Conservation (phyloP, 2,797 vertebrate species). For the Sorex maritimensis region DNA sequence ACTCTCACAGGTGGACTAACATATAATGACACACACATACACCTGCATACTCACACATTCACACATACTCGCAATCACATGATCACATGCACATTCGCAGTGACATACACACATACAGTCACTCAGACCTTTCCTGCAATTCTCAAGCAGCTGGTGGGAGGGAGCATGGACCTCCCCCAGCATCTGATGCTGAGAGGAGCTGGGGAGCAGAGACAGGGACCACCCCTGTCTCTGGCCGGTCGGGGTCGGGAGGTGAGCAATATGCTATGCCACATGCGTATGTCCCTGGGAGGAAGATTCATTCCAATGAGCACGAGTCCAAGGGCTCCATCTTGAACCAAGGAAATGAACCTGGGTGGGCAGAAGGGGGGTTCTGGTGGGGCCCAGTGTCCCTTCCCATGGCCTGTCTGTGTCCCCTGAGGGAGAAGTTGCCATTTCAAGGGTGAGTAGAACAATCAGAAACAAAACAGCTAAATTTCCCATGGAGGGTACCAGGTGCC, state of each 20-base stretch:
- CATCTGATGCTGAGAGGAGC: background rate
- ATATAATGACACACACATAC: no score
- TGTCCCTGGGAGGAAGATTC: background rate
- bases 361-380: no score
- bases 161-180: accelerated
- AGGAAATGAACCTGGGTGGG: background rate
- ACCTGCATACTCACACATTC: no score
- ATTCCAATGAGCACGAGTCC: background rate
- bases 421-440: background rate
- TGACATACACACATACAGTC: no score
- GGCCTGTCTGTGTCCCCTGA: background rate
- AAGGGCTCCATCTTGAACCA: background rate
- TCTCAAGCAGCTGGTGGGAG: background rate
- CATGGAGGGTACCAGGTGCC: background rate
- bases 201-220: background rate
- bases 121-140: background rate
- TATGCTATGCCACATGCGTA: background rate
- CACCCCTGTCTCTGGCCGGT: background rate
- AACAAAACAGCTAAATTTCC: background rate
- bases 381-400: background rate
- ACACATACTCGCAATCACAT: no score
- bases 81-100: no score
- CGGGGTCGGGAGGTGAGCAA: background rate
- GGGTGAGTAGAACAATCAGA: background rate
- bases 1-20: no score